A percentile compares a stretch with the other conserved stretches of the same genome.
These are phyloP conservation scores for Pyxicephalus adspersus DNA, from an alignment of 2,113 vertebrate genomes.

Conservation along the genomic window DNA sequence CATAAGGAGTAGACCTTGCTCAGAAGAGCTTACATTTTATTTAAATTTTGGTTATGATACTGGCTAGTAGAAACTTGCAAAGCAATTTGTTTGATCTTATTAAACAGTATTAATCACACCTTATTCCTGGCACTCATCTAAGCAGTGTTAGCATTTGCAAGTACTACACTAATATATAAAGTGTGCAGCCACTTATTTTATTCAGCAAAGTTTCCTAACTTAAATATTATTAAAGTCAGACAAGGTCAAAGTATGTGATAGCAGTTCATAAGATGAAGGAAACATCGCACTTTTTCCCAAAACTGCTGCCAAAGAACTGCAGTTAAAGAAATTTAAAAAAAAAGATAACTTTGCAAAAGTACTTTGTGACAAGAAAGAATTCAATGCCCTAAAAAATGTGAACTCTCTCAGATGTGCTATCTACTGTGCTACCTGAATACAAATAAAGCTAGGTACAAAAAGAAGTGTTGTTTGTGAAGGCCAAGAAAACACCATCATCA, in stretches of 20 bases:
- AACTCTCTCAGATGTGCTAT: too few relatives aligned
- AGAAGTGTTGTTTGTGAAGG: too few relatives aligned
- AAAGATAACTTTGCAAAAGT: not conserved
- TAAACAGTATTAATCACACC: constrained; percentile 1
- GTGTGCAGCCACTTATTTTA: not conserved
- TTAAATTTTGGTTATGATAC: too few relatives aligned
- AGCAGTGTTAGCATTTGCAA: not conserved
- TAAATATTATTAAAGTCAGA: not conserved
- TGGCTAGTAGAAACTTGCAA: not conserved
- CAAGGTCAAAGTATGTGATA: not conserved
- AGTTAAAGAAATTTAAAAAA: not conserved
- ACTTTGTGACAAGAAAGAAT: not conserved
- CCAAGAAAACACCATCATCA: too few relatives aligned
- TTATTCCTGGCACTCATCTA: not conserved
- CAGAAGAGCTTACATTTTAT: too few relatives aligned
- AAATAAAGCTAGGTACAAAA: too few relatives aligned
- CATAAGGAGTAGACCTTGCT: too few relatives aligned
- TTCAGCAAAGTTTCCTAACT: not conserved
- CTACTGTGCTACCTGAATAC: too few relatives aligned
- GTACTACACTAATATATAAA: too few relatives aligned
- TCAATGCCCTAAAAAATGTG: not conserved
- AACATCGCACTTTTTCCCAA: not conserved
- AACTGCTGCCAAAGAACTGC: not conserved
- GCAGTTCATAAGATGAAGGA: constrained; percentile 19
- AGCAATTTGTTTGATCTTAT: not conserved